A percentile compares a stretch with the other conserved stretches of the same genome.
phyloP scores from a whole-genome alignment of 1,140 invertebrate genomes.

The Lepidurus couesii region DNA sequence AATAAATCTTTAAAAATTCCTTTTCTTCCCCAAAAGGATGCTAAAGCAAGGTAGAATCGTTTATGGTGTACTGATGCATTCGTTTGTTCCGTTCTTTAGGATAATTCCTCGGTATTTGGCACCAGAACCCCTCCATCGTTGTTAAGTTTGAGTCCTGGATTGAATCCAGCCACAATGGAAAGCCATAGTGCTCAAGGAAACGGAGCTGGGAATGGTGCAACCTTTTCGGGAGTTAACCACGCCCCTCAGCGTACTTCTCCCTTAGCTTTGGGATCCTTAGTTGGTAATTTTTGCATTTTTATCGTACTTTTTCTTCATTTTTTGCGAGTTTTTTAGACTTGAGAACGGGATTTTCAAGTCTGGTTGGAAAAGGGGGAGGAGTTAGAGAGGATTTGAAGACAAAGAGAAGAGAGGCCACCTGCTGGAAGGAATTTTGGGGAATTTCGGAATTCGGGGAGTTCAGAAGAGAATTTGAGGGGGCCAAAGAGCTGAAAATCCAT shows the following conservation, averaged over 20 bases:
- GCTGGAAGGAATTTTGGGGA: not conserved
- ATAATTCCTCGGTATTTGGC: not conserved
- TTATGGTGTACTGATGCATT: not conserved
- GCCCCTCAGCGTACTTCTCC: not conserved
- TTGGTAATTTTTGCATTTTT: not conserved
- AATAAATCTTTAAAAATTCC: too few relatives aligned
- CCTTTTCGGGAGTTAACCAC: not conserved
- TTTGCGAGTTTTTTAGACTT: not conserved
- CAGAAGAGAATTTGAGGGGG: too few relatives aligned
- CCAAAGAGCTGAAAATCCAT: too few relatives aligned
- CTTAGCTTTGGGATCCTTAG: conserved; percentile 5
- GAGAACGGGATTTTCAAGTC: too few relatives aligned
- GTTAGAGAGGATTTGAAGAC: not conserved
- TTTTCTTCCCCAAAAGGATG: too few relatives aligned
- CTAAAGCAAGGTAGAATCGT: too few relatives aligned
- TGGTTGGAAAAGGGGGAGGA: not conserved
- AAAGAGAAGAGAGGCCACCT: not conserved
- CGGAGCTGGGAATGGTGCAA: not conserved
- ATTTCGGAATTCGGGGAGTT: too few relatives aligned
- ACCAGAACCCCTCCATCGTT: conserved; percentile 9
- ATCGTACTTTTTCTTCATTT: not conserved
- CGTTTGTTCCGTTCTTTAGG: not conserved
- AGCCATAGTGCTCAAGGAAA: conserved; percentile 9
- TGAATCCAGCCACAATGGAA: conserved; percentile 7
- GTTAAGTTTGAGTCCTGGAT: conserved; percentile 15